These are phyloP conservation scores for Cerastis leucographa DNA, from an alignment of 2,888 invertebrate genomes.

Conservation along the genomic window DNA sequence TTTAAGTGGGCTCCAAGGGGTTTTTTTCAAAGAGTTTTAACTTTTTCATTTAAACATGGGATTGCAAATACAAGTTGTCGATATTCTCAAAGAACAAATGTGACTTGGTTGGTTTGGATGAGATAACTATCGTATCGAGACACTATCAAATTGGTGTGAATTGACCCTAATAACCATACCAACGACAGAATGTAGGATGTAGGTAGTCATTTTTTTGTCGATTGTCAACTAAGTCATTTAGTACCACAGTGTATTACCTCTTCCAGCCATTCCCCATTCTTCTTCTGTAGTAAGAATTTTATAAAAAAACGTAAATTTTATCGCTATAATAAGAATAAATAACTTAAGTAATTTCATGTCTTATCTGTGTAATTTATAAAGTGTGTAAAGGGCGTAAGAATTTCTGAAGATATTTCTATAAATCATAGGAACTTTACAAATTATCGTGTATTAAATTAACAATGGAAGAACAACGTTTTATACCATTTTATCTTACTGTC, in stretches of 20 bases:
- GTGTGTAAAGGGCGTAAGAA: slow-evolving; percentile 50
- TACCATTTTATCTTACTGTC: slow-evolving; percentile 11
- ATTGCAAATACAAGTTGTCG: background rate
- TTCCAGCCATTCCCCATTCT: slow-evolving; percentile 1
- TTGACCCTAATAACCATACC: slow-evolving; percentile 9
- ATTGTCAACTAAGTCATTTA: slow-evolving; percentile 4
- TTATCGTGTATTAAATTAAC: slow-evolving; percentile 29
- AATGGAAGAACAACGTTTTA: slow-evolving; percentile 5
- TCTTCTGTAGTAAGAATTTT: slow-evolving; percentile 28
- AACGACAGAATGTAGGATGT: background rate
- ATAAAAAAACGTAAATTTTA: slow-evolving; percentile 37
- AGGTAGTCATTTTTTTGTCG: background rate
- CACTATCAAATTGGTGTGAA: slow-evolving; percentile 28
- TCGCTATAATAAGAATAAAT: slow-evolving; percentile 31
- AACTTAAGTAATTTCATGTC: slow-evolving; percentile 9
- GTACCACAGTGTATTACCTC: too few species aligned
- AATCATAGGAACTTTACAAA: slow-evolving; percentile 47
- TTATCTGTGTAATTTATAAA: slow-evolving; percentile 45
- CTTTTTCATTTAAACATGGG: background rate
- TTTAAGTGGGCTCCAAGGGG: too few species aligned
- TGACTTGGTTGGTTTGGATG: background rate
- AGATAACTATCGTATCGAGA: background rate
- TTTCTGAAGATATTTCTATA: slow-evolving; percentile 38
- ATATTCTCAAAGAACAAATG: background rate
- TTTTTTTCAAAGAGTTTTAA: too few species aligned